Evolutionary conservation across 2,113 vertebrate genomes (phyloP).

Genomic region (Cyprinodon tularosa): DNA sequence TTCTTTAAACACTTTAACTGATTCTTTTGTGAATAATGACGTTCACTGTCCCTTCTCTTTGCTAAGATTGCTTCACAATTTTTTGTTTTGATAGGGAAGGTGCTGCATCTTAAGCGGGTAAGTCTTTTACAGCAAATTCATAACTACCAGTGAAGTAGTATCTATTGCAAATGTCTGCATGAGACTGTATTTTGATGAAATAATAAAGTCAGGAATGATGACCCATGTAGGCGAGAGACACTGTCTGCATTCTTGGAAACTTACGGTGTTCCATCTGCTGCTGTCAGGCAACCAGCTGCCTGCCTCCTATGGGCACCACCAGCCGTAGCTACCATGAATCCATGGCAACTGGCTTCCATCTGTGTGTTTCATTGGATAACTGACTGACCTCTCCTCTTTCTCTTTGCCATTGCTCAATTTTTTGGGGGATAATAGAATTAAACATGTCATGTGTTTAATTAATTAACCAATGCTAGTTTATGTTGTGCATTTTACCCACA

Average conservation of each 20-base stretch:
- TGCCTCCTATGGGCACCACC: slow-evolving; percentile 63
- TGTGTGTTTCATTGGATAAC: slow-evolving; percentile 42
- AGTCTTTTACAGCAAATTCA: slow-evolving; percentile 34
- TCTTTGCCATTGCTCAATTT: slow-evolving; percentile 3
- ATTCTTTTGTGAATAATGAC: slow-evolving; percentile 8
- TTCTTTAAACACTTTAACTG: neutral
- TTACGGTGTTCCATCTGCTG: slow-evolving; percentile 73
- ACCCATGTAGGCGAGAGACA: slow-evolving; percentile 64
- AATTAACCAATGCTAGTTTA: neutral
- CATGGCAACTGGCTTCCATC: slow-evolving; percentile 66
- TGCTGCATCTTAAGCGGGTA: slow-evolving; percentile 41
- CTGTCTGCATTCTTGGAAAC: slow-evolving; percentile 67
- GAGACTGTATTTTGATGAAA: slow-evolving; percentile 15
- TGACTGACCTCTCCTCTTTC: slow-evolving; percentile 14
- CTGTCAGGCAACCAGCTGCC: slow-evolving; percentile 74
- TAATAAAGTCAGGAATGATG: slow-evolving; percentile 56
- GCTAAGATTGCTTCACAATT: neutral
- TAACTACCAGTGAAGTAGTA: slow-evolving; percentile 15
- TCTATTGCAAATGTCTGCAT: slow-evolving; percentile 4
- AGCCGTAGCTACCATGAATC: slow-evolving; percentile 66
- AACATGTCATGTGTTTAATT: too few relatives aligned
- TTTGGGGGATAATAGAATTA: slow-evolving; percentile 6
- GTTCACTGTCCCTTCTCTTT: neutral
- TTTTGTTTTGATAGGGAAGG: slow-evolving; percentile 20
- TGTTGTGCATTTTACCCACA: slow-evolving; percentile 10